A percentile compares a stretch with the other conserved stretches of the same genome.
Conservation (phyloP, 2,113 vertebrate genomes). For the Hoplias malabaricus region DNA sequence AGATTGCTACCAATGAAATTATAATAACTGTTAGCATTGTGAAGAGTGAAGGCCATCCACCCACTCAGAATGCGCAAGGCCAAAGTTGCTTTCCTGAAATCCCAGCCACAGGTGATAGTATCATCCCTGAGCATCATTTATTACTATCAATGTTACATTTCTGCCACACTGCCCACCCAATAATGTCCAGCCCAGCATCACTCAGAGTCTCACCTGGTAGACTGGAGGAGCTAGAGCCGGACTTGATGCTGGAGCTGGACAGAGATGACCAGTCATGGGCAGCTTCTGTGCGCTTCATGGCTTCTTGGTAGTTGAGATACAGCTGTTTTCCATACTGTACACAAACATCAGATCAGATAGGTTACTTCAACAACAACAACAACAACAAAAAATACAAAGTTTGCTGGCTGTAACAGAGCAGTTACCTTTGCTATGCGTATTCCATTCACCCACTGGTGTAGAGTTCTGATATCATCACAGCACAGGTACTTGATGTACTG, state of each 20-base stretch:
- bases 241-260: slow-evolving; percentile 96
- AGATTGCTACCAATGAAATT: no score
- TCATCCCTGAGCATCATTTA: no score
- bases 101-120: no score
- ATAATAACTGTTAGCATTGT: no score
- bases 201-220: slow-evolving; percentile 83
- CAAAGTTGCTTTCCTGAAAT: no score
- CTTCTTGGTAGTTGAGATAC: slow-evolving; percentile 94
- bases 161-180: no score
- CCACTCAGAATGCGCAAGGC: no score
- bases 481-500: slow-evolving; percentile 99
- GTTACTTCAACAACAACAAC: not conserved
- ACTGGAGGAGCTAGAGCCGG: slow-evolving; percentile 95
- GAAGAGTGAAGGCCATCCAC: no score
- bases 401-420: not conserved
- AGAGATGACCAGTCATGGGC: slow-evolving; percentile 95
- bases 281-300: slow-evolving; percentile 88
- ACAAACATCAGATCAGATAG: slow-evolving; percentile 6
- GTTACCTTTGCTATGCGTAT: slow-evolving; percentile 95
- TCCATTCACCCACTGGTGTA: slow-evolving; percentile 96
- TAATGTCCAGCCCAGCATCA: not conserved
- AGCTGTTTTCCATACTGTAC: slow-evolving; percentile 92
- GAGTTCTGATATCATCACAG: slow-evolving; percentile 91
- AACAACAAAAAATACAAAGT: not conserved
- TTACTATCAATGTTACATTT: no score